Evolutionary conservation across 2,888 invertebrate genomes (phyloP).

Genomic region (Anoncus sp.): DNA sequence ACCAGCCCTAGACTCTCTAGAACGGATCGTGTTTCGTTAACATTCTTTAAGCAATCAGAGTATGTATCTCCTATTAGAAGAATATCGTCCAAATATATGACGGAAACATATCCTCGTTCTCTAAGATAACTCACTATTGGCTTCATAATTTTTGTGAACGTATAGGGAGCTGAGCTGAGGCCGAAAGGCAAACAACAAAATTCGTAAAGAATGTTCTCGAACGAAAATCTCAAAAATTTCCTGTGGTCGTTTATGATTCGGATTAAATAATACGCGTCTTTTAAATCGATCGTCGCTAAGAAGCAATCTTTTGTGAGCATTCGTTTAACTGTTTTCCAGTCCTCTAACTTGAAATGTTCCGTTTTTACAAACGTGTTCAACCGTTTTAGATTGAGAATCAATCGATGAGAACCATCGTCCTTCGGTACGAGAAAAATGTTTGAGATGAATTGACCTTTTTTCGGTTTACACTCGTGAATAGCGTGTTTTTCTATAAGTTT

Average conservation of each 20-base stretch:
- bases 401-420: not conserved
- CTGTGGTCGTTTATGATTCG: not conserved
- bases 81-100: slow-evolving; percentile 21
- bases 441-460: too few species aligned
- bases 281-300: slow-evolving; percentile 2
- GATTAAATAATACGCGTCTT: too few species aligned
- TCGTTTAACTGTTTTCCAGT: not conserved
- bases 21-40: not conserved
- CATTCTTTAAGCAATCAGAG: not conserved
- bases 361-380: not conserved
- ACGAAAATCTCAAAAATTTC: slow-evolving; percentile 8
- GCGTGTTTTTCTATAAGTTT: too few species aligned
- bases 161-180: not conserved
- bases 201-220: too few species aligned
- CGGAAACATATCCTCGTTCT: not conserved
- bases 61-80: not conserved
- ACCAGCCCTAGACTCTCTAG: not conserved
- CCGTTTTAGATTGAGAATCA: too few species aligned
- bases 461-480: too few species aligned
- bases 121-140: not conserved
- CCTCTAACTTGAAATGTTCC: slow-evolving; percentile 7
- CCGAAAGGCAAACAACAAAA: slow-evolving; percentile 17
- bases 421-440: too few species aligned
- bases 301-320: not conserved
- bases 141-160: too few species aligned